phyloP scores from a whole-genome alignment of 1,140 invertebrate species.

The Drosophila cardini region DNA sequence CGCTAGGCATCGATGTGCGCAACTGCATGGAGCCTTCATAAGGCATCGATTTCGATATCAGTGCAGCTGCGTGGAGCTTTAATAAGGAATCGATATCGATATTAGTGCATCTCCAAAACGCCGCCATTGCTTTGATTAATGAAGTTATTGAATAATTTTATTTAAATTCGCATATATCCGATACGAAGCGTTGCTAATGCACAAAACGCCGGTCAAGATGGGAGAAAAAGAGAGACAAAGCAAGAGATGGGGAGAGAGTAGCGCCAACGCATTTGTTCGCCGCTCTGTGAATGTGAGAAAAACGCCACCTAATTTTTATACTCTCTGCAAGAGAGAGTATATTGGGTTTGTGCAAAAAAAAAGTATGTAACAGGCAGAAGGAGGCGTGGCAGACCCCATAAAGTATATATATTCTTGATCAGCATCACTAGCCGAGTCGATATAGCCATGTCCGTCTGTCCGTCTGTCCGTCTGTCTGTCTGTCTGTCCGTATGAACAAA shows the following conservation, averaged over 20 bases:
- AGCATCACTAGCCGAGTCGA: no score
- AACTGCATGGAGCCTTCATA: background rate
- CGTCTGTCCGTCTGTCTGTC: no score
- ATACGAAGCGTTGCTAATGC: conserved; percentile 71
- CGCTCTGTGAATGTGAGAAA: conserved; percentile 67
- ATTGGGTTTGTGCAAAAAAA: no score
- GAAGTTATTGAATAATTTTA: conserved; percentile 77
- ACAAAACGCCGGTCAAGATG: conserved; percentile 69
- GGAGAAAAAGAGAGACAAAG: no score
- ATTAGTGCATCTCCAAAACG: conserved; percentile 54
- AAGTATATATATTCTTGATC: no score
- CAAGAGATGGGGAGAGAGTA: background rate
- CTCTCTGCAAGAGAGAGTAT: no score
- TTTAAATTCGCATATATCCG: conserved; percentile 82
- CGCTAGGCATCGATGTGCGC: conserved; percentile 4
- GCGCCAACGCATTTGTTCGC: conserved; percentile 4
- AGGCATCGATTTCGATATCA: background rate
- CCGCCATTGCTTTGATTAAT: conserved; percentile 66
- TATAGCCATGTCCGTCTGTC: no score
- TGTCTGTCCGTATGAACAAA: no score
- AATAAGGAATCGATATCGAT: conserved; percentile 48
- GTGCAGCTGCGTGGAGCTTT: background rate
- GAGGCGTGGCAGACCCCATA: no score
- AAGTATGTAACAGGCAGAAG: no score
- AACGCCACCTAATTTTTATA: conserved; percentile 75